Evolutionary conservation across 2,797 vertebrate species (phyloP).

Genomic region (Falco naumanni): DNA sequence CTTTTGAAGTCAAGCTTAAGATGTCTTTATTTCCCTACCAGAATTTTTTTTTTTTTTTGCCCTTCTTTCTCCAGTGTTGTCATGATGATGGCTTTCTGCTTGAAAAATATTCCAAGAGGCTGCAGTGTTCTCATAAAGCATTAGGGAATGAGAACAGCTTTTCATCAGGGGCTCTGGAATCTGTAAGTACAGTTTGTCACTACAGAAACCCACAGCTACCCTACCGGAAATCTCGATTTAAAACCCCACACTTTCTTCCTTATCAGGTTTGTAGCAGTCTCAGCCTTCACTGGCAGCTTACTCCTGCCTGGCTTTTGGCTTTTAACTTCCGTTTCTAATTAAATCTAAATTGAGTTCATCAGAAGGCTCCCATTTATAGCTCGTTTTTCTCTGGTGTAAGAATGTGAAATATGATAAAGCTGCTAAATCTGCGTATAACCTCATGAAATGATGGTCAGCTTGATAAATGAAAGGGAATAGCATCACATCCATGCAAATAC

Average conservation of each 20-base stretch:
- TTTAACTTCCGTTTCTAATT: constrained; percentile 69
- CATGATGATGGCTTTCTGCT: constrained; percentile 79
- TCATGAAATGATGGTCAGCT: neutral
- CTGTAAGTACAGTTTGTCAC: constrained; percentile 73
- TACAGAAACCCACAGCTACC: constrained; percentile 54
- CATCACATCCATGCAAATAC: neutral
- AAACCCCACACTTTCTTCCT: constrained; percentile 55
- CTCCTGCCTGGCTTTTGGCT: neutral
- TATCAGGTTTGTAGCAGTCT: constrained; percentile 51
- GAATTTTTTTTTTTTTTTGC: constrained; percentile 73
- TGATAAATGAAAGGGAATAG: neutral
- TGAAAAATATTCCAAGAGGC: constrained; percentile 79
- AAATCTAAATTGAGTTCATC: constrained; percentile 49
- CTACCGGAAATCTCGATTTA: constrained; percentile 64
- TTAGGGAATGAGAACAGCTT: constrained; percentile 73
- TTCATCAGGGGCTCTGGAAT: constrained; percentile 75
- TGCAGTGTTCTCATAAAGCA: constrained; percentile 72
- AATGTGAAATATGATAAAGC: neutral
- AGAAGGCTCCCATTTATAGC: neutral
- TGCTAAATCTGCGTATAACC: neutral
- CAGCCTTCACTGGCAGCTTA: neutral
- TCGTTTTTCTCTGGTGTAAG: neutral
- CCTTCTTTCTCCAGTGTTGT: constrained; percentile 76
- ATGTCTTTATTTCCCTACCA: constrained; percentile 98
- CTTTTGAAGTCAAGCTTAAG: constrained; percentile 96